Evolutionary conservation across 2,113 vertebrate species (phyloP), one percentile per base, ranked within the genome.

Genomic region (Eurypyga helias): DNA sequence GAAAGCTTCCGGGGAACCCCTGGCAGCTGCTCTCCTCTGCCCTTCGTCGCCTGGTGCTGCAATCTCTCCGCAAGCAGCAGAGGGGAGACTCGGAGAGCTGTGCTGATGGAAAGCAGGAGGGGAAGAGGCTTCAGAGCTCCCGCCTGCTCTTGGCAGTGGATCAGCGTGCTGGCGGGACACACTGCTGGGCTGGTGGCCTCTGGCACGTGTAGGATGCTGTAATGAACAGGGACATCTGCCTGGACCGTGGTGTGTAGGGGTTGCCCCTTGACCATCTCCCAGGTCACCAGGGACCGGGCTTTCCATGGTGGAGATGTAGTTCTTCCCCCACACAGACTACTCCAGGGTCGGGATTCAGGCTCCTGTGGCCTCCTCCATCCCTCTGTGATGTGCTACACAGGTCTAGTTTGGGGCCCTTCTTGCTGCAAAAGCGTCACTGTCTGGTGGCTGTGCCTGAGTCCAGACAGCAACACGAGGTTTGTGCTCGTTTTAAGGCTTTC

Each of bases 401-500:
- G 6, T 28, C 75, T 19, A 1, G 7, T 2, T 24, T 1, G 17
- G 36, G 75, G 67, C 36, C 29, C 17, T 34, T 6, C 48, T 2
- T 0, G 4, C 58, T 48, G 52, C n/a, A 60, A 23, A 4, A 54
- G 46, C 17, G 2, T 18, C 45, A 2, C 45, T 4, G 14, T 3
- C 20, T 15, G 48, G 45, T 8, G 77, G 21, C 76, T 3, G 20
- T 46, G 36, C 67, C 51, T 3, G 21, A 17, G 3, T 7, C 41
- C 29, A 26, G 36, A 34, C 43, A 72, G 58, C n/a, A 21, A 1
- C 84, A 1, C 4, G 0, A 0, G 10, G 41, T 41, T 41, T 41
- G 36, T 11, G 60, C 7, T 2, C n/a, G 46, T 13, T n/a, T 41
- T 41, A 41, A 10, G 41, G 33, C 34, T 48, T 73, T 26, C 72